Base-by-base conservation (phyloP, 1,140 invertebrate genomes). In the Radopholus similis region DNA sequence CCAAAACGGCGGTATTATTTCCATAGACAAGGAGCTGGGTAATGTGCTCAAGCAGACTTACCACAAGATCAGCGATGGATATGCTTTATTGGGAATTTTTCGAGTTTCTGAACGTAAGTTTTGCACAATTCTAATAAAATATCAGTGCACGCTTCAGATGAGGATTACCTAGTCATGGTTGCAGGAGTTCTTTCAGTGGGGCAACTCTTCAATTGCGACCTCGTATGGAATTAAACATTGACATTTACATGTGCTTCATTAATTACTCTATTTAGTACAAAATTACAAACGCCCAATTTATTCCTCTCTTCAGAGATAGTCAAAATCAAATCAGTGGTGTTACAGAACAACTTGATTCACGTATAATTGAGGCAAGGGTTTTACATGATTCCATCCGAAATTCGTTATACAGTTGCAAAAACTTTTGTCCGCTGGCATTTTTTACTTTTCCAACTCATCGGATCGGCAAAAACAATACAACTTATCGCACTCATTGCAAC, bases 151-250 rank as follows among this genome's bases (percentile, higher is more conserved):
- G 4, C 75, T 62, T 70, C 18, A 78, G 77, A 60, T 44, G 77
- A 81, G 38, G 42, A 67, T 13, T 76, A 80, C 44, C 54, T 81
- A 6, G 68, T 81, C 5, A 26, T 80, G 9, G 65, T 81, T 2
- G 81, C 75, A 4, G 77, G 70, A 9, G 78, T 77, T 18, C 34
- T 83, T 21, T 82, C 81, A n/a, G 79, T 82, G 15, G 79, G 79
- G 21, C 68, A 83, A 55, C 42, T 81, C 15, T 69, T 81, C 60
- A 71, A 66, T 51, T 64, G 66, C 40, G 79, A 81, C 47, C 70
- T 81, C 38, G 59, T 51, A 11, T 8, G 1, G 23, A 26, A n/a
- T n/a, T n/a, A n/a, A 0, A 8, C 23, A 23, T 47, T 62, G 6
- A 23, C n/a, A 18, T 47, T 49, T 18, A 2, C 4, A 40, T 40